These are phyloP conservation scores for Calyptommatus sinebrachiatus DNA, from an alignment of 2,113 vertebrate genomes.

Conservation along the genomic window DNA sequence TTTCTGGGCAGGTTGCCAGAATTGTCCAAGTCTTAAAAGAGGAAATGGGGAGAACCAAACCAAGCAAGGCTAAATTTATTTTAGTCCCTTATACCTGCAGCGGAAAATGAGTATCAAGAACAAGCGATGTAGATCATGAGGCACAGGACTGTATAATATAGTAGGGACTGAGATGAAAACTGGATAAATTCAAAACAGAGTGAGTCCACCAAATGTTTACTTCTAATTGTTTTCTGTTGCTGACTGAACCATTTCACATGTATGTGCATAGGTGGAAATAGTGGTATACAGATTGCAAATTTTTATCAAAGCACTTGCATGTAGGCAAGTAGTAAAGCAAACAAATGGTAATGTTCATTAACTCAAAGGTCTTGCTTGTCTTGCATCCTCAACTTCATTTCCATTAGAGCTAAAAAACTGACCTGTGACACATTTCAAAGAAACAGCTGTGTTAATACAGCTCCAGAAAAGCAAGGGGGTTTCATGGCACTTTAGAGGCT, in stretches of 20 bases:
- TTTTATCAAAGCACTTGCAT: too few relatives aligned
- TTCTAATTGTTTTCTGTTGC: not conserved
- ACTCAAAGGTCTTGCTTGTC: too few relatives aligned
- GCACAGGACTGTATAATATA: not conserved
- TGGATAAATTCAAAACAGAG: not conserved
- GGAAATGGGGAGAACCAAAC: constrained; percentile 11
- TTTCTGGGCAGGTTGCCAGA: constrained; percentile 11
- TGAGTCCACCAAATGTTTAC: not conserved
- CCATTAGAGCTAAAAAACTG: too few relatives aligned
- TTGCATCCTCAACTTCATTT: too few relatives aligned
- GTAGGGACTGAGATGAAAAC: not conserved
- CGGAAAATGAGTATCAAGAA: constrained; percentile 11
- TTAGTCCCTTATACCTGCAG: not conserved
- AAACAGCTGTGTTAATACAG: too few relatives aligned
- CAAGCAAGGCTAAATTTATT: not conserved
- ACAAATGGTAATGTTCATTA: too few relatives aligned
- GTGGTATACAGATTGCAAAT: too few relatives aligned
- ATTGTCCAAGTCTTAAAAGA: constrained; percentile 22
- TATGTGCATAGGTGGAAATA: not conserved
- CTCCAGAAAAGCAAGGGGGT: too few relatives aligned
- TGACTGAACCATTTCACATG: not conserved
- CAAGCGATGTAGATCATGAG: not conserved
- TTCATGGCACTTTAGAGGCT: too few relatives aligned
- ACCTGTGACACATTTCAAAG: too few relatives aligned
- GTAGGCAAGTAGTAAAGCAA: too few relatives aligned